Base-by-base conservation (phyloP, 2,113 vertebrate species). In the Pantherophis guttatus region DNA sequence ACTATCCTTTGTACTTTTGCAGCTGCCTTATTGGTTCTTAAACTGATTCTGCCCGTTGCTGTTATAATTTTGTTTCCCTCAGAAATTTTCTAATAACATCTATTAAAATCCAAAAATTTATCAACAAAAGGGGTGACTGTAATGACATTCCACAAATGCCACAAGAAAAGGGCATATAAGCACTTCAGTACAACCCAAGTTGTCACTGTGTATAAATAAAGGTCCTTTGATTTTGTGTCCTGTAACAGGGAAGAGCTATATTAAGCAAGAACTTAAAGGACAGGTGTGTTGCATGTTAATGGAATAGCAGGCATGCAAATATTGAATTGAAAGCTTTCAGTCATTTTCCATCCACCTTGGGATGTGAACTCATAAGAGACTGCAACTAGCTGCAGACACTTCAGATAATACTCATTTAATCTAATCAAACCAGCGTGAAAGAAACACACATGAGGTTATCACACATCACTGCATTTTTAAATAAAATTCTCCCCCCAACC, bases 391-490 rank as follows among this genome's bases (percentile, higher is more conserved):
- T 90, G 50, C 48, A 65, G 81, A 54, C 2, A 62, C 48, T 33
- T 52, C 29, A 94, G 54, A 87, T 9, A 5, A 90, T 54, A 70
- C n/a, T 19, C n/a, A 81, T 29, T 91, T 91, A 87, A 62, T 65
- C 11, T 21, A 39, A 91, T 81, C 85, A 90, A 95, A 29, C n/a
- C 85, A 91, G 24, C 91, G 75, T 94, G 95, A 96, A 94, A 70
- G 12, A 85, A 94, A 95, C 93, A 58, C 94, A 96, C 52, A 92
- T 0, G 33, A 96, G 95, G 93, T 93, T 92, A 91, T 90, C 93
- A 96, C 86, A 92, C 85, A 93, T 94, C 89, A 90, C 92, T 87
- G n/a, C 55, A 90, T 44, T 90, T 90, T 94, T 90, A 93, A 86
- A 94, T 94, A 93, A 97, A 87, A 87, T 87, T 94, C 15, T 33